Conservation (phyloP, 2,888 invertebrate species). For the Cremastinae sp. region DNA sequence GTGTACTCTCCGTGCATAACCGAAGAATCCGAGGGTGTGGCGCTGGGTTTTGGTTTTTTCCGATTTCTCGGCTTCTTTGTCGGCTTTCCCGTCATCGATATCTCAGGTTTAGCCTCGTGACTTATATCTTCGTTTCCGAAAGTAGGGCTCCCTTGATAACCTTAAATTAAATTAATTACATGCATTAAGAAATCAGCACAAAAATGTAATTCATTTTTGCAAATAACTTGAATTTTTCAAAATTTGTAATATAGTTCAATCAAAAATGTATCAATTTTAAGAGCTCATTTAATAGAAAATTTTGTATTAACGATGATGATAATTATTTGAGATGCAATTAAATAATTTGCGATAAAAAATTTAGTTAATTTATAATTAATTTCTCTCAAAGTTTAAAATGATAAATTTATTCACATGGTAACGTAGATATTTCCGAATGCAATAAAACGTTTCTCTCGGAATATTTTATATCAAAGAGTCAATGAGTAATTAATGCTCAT, state of each 20-base stretch:
- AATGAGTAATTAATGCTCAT: not conserved
- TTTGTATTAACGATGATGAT: too few relatives aligned
- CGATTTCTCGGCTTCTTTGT: conserved; percentile 73
- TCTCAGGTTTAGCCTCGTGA: conserved; percentile 73
- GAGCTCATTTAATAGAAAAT: too few relatives aligned
- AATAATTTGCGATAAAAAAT: too few relatives aligned
- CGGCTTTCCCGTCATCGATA: conserved; percentile 68
- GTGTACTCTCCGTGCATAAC: conserved; percentile 74
- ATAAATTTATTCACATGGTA: not conserved
- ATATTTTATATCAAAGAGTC: not conserved
- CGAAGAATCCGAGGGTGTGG: conserved; percentile 72
- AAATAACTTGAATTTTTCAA: too few relatives aligned
- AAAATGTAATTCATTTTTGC: too few relatives aligned
- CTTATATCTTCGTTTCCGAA: conserved; percentile 75
- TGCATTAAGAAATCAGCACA: too few relatives aligned
- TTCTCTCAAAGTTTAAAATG: too few relatives aligned
- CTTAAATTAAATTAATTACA: conserved; percentile 67
- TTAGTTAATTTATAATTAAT: too few relatives aligned
- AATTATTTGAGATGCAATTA: too few relatives aligned
- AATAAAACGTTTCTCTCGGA: not conserved
- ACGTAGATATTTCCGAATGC: not conserved
- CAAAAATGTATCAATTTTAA: too few relatives aligned
- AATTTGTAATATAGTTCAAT: too few relatives aligned
- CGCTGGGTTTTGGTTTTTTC: conserved; percentile 71
- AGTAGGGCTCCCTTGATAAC: conserved; percentile 67